These are phyloP conservation scores for Ctenomys sociabilis DNA, from an alignment of 2,113 vertebrate species.

Conservation along the genomic window DNA sequence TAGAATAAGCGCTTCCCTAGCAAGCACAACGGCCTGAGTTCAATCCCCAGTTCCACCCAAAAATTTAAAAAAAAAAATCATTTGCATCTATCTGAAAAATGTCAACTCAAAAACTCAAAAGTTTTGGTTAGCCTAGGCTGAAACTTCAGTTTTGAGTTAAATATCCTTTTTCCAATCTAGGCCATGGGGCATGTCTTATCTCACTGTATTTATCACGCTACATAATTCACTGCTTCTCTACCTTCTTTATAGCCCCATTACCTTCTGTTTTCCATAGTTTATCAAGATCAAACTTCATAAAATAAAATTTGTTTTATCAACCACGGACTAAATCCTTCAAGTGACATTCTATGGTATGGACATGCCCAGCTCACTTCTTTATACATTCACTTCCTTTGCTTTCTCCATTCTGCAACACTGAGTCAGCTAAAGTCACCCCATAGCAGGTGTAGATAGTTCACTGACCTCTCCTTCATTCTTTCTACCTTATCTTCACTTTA, in stretches of 20 bases:
- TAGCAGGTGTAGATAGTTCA: not conserved
- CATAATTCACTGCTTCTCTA: not conserved
- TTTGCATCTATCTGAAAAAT: not conserved
- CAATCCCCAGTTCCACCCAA: no score
- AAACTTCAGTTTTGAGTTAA: not conserved
- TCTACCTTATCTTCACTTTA: not conserved
- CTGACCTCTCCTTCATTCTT: not conserved
- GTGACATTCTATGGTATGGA: not conserved
- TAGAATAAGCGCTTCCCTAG: no score
- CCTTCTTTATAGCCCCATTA: not conserved
- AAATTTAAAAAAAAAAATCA: no score
- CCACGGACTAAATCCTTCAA: not conserved
- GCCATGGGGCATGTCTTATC: not conserved
- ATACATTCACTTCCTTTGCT: not conserved
- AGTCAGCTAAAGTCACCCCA: not conserved
- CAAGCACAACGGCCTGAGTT: no score
- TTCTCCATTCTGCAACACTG: not conserved
- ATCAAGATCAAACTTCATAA: not conserved
- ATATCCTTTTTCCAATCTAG: not conserved
- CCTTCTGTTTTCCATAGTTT: slow-evolving; percentile 3
- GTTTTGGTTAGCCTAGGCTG: not conserved
- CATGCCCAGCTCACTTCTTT: not conserved
- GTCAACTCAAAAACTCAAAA: not conserved
- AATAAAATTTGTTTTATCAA: slow-evolving; percentile 2
- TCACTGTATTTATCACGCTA: not conserved